Base-by-base conservation (phyloP, 1,140 invertebrate genomes). In the Drosophila subpulchrella region DNA sequence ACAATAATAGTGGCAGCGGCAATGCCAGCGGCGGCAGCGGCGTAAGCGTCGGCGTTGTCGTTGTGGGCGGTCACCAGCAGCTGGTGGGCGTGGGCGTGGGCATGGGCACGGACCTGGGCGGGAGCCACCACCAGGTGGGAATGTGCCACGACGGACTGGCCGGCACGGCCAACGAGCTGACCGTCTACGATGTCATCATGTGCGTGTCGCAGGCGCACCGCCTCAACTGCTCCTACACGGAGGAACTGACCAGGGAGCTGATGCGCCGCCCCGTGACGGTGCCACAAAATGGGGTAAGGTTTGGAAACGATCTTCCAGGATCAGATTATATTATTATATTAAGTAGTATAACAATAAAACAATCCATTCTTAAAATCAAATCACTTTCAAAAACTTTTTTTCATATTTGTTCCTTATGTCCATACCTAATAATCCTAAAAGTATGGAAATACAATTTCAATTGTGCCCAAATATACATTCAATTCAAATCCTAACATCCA, bases 121-220 rank as follows among this genome's bases (percentile, higher is more conserved):
- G 56, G 15, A 56, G 51, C 17, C 75, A 62, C 12, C 58, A 75
- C 44, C 84, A 85, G 47, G 83, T 85, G 82, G 83, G 72, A 65
- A 90, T 90, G 81, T 78, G 79, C 56, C 76, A 84, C 56, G 81
- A 89, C 47, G 78, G 80, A 47, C 53, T 89, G n/a, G 77, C 77
- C 39, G 84, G 79, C 61, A 84, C 82, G 11, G 78, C 80, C 44
- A 86, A 82, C 50, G 94, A 95, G 77, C 89, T 95, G 66, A 95
- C 84, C 46, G 95, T 97, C 50, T 97, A 97, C 90, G 97, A 98
- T 92, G 94, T 98, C 61, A 97, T 98, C 71, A 94, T 97, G 63
- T 96, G 96, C 78, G 96, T 99, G 6, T 96, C 97, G 1, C 97
- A 98, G 84, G 98, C 98, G 4, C 97, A 99, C 93, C 96, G 97